Evolutionary conservation across 2,797 vertebrate species (phyloP).

Genomic region (Danio choprae): DNA sequence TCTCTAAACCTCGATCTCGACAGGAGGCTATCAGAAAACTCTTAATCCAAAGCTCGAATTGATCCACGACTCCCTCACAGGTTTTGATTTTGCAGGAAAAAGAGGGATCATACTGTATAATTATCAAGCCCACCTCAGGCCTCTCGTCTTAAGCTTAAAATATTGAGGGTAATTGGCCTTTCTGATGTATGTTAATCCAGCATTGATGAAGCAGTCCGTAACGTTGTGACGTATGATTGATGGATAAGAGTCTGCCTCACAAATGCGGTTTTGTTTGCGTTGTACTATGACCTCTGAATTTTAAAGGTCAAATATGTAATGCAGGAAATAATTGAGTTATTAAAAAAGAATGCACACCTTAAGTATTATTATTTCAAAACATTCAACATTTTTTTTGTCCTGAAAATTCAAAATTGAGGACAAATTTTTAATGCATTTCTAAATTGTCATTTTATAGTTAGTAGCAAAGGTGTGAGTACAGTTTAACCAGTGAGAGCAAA

Average conservation of each 20-base stretch:
- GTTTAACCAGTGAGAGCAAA: too few species aligned
- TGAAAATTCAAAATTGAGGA: too few species aligned
- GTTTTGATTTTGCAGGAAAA: slow-evolving; percentile 61
- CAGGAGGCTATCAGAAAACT: slow-evolving; percentile 70
- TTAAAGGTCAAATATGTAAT: not conserved
- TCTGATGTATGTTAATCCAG: slow-evolving; percentile 54
- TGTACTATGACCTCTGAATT: not conserved
- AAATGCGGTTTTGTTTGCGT: not conserved
- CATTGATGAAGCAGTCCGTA: slow-evolving; percentile 27
- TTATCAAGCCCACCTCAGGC: slow-evolving; percentile 71
- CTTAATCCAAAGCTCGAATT: slow-evolving; percentile 77
- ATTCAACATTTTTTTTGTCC: too few species aligned
- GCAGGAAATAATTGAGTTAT: too few species aligned
- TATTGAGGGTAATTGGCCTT: slow-evolving; percentile 51
- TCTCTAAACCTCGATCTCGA: slow-evolving; percentile 54
- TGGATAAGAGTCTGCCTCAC: slow-evolving; percentile 10
- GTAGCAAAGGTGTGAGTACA: too few species aligned
- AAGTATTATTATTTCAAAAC: too few species aligned
- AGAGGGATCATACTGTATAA: slow-evolving; percentile 73
- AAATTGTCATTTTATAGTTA: too few species aligned
- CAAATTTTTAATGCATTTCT: too few species aligned
- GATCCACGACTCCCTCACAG: slow-evolving; percentile 70
- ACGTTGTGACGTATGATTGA: slow-evolving; percentile 21
- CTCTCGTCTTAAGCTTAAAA: slow-evolving; percentile 38
- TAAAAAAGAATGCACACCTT: too few species aligned